Evolutionary conservation across 2,113 vertebrate species (phyloP), one percentile per base, ranked within the genome.

Genomic region (Colinus virginianus): DNA sequence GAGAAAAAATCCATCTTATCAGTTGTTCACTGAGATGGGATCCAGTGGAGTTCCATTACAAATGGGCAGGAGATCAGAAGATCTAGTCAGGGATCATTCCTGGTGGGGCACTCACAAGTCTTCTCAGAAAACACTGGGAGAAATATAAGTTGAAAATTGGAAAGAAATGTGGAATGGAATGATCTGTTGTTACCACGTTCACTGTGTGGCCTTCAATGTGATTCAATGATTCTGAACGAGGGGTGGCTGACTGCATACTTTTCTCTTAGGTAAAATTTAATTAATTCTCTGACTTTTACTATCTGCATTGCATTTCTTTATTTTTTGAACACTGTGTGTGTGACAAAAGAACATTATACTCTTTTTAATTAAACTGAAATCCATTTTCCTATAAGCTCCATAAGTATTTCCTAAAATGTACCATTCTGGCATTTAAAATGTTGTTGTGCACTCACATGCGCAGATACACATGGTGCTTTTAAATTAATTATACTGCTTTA

Each of bases 401-500:
- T 40, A 40, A 40, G 40, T 12, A 40, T 40, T 40, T 40, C 40
- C 40, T 64, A 87, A 93, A 90, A 91, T 70, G 78, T 69, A 79
- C 79, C 89, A 78, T 20, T 76, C 56, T 94, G 89, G 75, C 69
- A 78, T 72, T 90, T 93, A 78, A 90, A 94, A 86, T 84, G 94
- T 42, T 69, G 53, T 61, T 10, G 7, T 70, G 69, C 64, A 80
- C 53, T 93, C 0, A 0, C 80, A 84, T 32, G 85, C 91, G 94
- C 71, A 90, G 87, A 91, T 68, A 91, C 51, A 88, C 56, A 80
- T 0, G 18, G 71, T 75, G 83, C 5, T 5, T 94, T 96, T 86
- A 88, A 94, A 85, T 95, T 90, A 95, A 95, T 88, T 91, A 86
- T 48, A 84, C 21, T 28, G n/a, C 72, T 75, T 80, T 58, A 48